A percentile compares a stretch with the other conserved stretches of the same genome.
These are phyloP conservation scores for Carapus acus DNA, from an alignment of 2,797 vertebrate species.

Conservation along the genomic window DNA sequence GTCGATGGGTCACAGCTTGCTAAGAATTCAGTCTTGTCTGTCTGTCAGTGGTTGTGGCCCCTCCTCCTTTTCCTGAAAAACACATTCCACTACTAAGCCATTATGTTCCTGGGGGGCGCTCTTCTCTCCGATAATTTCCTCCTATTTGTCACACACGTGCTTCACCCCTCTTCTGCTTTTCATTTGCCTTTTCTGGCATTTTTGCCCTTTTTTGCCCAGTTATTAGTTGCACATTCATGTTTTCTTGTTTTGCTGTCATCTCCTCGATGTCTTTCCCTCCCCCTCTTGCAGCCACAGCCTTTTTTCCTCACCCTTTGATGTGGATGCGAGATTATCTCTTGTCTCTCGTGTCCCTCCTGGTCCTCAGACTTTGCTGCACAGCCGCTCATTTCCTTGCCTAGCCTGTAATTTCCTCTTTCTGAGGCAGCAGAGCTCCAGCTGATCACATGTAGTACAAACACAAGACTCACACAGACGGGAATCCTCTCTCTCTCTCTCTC, in stretches of 20 bases:
- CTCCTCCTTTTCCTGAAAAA: constrained; percentile 10
- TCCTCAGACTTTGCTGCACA: neutral
- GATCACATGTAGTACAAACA: constrained; percentile 5
- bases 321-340: neutral
- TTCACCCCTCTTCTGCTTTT: constrained; percentile 1
- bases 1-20: too few relatives aligned
- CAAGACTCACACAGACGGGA: too few relatives aligned
- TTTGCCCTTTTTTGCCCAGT: neutral
- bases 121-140: constrained; percentile 34
- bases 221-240: neutral
- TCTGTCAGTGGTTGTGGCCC: too few relatives aligned
- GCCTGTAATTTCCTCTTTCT: constrained; percentile 43
- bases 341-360: constrained; percentile 4
- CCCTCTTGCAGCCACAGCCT: too few relatives aligned
- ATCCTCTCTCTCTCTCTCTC: too few relatives aligned
- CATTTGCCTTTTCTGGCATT: constrained; percentile 1
- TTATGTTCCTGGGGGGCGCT: constrained; percentile 16
- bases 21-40: too few relatives aligned
- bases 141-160: constrained; percentile 28
- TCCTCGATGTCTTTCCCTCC: too few relatives aligned
- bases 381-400: constrained; percentile 43
- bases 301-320: constrained; percentile 1
- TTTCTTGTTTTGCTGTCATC: too few relatives aligned
- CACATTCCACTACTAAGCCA: constrained; percentile 17
- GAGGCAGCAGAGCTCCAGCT: constrained; percentile 10